Base-by-base conservation (phyloP, 2,888 invertebrate species). In the Apamea epomidion region DNA sequence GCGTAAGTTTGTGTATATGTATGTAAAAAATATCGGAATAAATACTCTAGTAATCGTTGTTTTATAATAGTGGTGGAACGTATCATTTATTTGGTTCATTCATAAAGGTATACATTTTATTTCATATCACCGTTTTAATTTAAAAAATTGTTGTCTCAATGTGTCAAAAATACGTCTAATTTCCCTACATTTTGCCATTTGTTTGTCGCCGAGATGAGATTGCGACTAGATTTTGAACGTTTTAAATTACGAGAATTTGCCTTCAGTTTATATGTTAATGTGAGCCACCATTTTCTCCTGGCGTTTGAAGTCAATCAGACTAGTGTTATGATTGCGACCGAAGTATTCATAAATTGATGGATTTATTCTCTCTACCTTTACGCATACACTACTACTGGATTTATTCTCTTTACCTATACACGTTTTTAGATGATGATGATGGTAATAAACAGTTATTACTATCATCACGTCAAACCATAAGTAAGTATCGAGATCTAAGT, bases 231-330 rank as follows among this genome's bases (percentile, higher is more conserved):
- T n/a, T n/a, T n/a, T n/a, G n/a, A n/a, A n/a, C n/a, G n/a, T n/a
- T n/a, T n/a, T n/a, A n/a, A n/a, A n/a, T n/a, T n/a, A n/a, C n/a
- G n/a, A n/a, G n/a, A n/a, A n/a, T n/a, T n/a, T n/a, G n/a, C n/a
- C n/a, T n/a, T n/a, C 88, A 79, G 89, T 93, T 91, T 92, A 89
- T 92, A 93, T 92, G 92, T 89, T 92, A 92, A 93, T 93, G 88
- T 78, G 86, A 82, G 68, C 78, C 70, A 70, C 29, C 51, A 67
- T 83, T 80, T 84, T 91, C 90, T 91, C 91, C 82, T 89, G 91
- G 78, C 89, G 88, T 90, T 92, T 87, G 87, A 80, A 91, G 91
- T 90, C 92, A 92, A 93, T 93, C 91, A 91, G 76, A 82, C 82
- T 83, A 86, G 87, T 86, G 81, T 84, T 90, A 88, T 91, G 80